phyloP scores from a whole-genome alignment of 2,113 vertebrate species.

The Tichodroma muraria region DNA sequence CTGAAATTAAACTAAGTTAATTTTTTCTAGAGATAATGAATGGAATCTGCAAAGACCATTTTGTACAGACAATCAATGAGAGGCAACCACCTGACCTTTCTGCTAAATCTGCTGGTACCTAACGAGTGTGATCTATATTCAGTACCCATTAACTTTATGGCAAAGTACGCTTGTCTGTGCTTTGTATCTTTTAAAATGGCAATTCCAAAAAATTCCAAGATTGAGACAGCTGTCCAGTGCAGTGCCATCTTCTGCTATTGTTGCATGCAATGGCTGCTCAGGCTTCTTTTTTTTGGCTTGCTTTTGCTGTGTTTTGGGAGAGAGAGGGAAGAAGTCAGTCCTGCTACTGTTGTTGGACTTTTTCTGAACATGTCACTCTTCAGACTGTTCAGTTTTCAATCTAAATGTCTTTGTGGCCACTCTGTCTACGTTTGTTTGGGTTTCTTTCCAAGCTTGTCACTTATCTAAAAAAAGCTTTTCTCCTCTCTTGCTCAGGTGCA shows the following conservation, averaged over 20 bases:
- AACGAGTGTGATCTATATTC: background rate
- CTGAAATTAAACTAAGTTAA: background rate
- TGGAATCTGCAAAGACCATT: background rate
- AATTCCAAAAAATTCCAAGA: background rate
- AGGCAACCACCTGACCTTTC: background rate
- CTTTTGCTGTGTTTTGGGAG: background rate
- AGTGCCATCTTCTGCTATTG: accelerated
- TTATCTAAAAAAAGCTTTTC: background rate
- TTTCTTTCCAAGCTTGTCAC: background rate
- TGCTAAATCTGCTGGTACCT: background rate
- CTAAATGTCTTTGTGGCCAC: background rate
- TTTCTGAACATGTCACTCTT: background rate
- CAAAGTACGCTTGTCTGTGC: background rate
- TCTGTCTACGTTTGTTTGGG: background rate
- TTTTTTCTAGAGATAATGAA: background rate
- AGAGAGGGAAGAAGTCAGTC: background rate
- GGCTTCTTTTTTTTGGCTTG: background rate
- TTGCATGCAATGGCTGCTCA: background rate
- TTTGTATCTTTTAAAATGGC: background rate
- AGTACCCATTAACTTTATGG: background rate
- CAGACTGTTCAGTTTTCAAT: background rate
- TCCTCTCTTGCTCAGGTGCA: conserved; percentile 74
- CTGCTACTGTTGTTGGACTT: background rate
- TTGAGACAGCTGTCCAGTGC: background rate
- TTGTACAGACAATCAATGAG: background rate